Evolutionary conservation across 2,888 invertebrate species (phyloP).

Genomic region (Venusia cambrica): DNA sequence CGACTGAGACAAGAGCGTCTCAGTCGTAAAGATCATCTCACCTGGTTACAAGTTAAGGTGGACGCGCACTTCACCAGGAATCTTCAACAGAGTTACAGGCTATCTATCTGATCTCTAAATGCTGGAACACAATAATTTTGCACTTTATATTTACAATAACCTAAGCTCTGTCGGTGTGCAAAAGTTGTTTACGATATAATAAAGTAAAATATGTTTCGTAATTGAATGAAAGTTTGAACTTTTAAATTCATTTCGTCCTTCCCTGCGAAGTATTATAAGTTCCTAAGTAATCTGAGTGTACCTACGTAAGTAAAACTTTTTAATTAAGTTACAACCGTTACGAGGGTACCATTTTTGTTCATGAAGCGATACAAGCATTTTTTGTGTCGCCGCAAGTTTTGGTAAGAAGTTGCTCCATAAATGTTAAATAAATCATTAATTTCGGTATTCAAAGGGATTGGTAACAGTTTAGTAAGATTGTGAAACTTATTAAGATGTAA

Average conservation of each 20-base stretch:
- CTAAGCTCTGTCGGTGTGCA: background rate
- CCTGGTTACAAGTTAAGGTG: no score
- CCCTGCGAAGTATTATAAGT: constrained; percentile 46
- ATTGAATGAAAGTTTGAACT: constrained; percentile 31
- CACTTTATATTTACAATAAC: no score
- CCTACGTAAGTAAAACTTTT: constrained; percentile 56
- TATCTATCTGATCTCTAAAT: no score
- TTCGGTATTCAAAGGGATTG: constrained; percentile 20
- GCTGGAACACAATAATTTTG: no score
- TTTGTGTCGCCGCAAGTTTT: constrained; percentile 28
- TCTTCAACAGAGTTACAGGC: no score
- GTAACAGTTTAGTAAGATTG: constrained; percentile 21
- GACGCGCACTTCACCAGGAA: no score
- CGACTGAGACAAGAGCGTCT: no score
- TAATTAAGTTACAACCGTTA: constrained; percentile 54
- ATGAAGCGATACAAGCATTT: constrained; percentile 38
- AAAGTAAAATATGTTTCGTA: constrained; percentile 4
- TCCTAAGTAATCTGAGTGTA: constrained; percentile 57
- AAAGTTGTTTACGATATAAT: background rate
- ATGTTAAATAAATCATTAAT: constrained; percentile 24
- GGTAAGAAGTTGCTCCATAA: constrained; percentile 17
- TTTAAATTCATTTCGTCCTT: constrained; percentile 47
- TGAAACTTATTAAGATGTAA: no score
- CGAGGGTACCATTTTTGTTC: constrained; percentile 38
- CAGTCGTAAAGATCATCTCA: no score